Percentiles rank a stretch among this genome's conserved stretches.
These are phyloP conservation scores for Proisotoma minuta DNA, from an alignment of 2,888 invertebrate genomes.

Conservation along the genomic window DNA sequence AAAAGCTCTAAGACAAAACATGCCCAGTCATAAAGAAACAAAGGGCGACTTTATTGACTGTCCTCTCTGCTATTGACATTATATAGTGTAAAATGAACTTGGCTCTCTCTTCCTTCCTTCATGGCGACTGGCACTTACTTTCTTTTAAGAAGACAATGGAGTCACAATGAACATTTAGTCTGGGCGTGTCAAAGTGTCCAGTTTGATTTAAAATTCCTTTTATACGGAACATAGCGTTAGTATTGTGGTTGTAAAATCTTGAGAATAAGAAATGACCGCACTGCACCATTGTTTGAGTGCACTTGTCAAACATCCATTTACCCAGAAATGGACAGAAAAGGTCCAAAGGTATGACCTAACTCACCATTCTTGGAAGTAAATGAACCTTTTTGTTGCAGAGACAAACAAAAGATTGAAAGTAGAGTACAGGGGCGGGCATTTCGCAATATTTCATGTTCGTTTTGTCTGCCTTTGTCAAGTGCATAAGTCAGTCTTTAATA, in stretches of 20 bases:
- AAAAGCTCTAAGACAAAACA: no score
- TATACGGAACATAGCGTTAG: not conserved
- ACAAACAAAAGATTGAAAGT: not conserved
- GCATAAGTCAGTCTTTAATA: not conserved
- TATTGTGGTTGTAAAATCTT: not conserved
- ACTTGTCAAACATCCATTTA: not conserved
- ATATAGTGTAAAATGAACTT: not conserved
- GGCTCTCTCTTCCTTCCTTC: not conserved
- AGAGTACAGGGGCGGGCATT: not conserved
- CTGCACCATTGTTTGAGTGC: not conserved
- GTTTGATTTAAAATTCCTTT: not conserved
- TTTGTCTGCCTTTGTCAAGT: not conserved
- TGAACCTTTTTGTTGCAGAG: not conserved
- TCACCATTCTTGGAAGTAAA: no score
- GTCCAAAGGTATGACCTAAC: no score
- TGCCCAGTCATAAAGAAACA: no score
- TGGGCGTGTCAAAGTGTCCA: not conserved
- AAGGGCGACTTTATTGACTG: no score
- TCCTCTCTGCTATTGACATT: no score
- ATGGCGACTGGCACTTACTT: not conserved
- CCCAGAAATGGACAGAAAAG: not conserved
- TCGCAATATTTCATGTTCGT: not conserved
- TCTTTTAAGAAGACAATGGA: not conserved
- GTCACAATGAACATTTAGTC: not conserved
- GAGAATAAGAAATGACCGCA: not conserved